Evolutionary conservation across 64 coral and sea anemone species (phyloP).

Genomic region (Actinia tenebrosa): DNA sequence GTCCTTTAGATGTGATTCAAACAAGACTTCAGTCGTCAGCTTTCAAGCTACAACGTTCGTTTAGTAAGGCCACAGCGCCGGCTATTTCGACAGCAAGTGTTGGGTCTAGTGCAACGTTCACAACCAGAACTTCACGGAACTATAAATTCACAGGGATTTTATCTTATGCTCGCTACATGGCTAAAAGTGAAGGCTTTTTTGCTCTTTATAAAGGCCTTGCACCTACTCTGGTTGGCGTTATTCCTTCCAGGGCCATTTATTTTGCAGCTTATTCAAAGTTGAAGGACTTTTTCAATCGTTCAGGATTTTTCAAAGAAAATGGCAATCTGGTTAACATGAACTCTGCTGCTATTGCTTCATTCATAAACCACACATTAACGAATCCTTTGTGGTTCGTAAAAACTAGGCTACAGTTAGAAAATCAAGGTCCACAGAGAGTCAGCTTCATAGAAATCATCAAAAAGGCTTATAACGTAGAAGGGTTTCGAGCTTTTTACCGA

Average conservation of each 20-base stretch:
- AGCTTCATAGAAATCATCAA: slow-evolving; percentile 61
- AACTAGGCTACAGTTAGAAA: slow-evolving; percentile 87
- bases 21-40: slow-evolving; percentile 96
- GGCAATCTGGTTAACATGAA: slow-evolving; percentile 65
- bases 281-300: slow-evolving; percentile 71
- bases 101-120: slow-evolving; percentile 10
- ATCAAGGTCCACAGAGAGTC: slow-evolving; percentile 43
- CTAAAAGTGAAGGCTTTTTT: slow-evolving; percentile 73
- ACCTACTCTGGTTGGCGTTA: slow-evolving; percentile 75
- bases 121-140: slow-evolving; percentile 27
- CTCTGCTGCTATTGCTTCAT: slow-evolving; percentile 73
- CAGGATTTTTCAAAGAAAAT: slow-evolving; percentile 53
- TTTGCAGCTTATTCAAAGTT: slow-evolving; percentile 89
- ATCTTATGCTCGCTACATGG: slow-evolving; percentile 78
- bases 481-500: slow-evolving; percentile 82
- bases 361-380: slow-evolving; percentile 80
- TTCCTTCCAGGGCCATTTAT: slow-evolving; percentile 97
- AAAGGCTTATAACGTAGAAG: slow-evolving; percentile 75
- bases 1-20: slow-evolving; percentile 94
- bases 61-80: slow-evolving; percentile 40
- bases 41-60: slow-evolving; percentile 62
- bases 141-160: slow-evolving; percentile 62
- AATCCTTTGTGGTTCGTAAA: slow-evolving; percentile 97
- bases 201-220: slow-evolving; percentile 87
- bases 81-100: slow-evolving; percentile 39